phyloP scores from a whole-genome alignment of 2,113 vertebrate genomes.

The Callopanchax toddi region DNA sequence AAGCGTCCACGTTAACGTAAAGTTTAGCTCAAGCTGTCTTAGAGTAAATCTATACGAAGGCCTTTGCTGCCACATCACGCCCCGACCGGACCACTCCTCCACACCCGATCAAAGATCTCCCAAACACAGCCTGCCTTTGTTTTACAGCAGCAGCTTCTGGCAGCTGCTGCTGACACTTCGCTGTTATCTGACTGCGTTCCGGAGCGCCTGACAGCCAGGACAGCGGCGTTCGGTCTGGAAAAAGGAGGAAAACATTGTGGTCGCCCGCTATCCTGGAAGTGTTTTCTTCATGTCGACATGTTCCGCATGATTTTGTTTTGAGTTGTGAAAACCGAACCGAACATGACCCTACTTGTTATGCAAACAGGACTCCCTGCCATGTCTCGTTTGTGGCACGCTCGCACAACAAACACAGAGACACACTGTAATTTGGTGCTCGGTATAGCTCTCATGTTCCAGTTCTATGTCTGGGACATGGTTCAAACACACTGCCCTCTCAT shows the following conservation, averaged over 20 bases:
- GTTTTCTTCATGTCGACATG: constrained; percentile 42
- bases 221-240: constrained; percentile 42
- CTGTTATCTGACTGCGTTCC: constrained; percentile 49
- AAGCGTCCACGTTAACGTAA: constrained; percentile 6
- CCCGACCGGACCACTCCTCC: neutral
- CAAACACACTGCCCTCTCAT: constrained; percentile 23
- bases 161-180: constrained; percentile 48
- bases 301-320: constrained; percentile 42
- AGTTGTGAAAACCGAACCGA: constrained; percentile 56
- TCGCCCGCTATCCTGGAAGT: constrained; percentile 40
- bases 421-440: constrained; percentile 36
- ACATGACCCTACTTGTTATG: constrained; percentile 61
- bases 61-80: neutral
- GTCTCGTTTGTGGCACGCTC: constrained; percentile 55
- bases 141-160: constrained; percentile 33
- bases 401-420: constrained; percentile 59
- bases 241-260: constrained; percentile 38
- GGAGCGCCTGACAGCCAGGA: constrained; percentile 48
- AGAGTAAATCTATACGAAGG: neutral
- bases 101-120: constrained; percentile 15
- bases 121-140: constrained; percentile 31
- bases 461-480: constrained; percentile 38
- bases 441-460: constrained; percentile 44
- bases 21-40: neutral
- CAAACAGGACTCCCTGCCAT: constrained; percentile 55